Evolutionary conservation across 1,140 invertebrate species (phyloP).

Genomic region (Calosoma granatense): DNA sequence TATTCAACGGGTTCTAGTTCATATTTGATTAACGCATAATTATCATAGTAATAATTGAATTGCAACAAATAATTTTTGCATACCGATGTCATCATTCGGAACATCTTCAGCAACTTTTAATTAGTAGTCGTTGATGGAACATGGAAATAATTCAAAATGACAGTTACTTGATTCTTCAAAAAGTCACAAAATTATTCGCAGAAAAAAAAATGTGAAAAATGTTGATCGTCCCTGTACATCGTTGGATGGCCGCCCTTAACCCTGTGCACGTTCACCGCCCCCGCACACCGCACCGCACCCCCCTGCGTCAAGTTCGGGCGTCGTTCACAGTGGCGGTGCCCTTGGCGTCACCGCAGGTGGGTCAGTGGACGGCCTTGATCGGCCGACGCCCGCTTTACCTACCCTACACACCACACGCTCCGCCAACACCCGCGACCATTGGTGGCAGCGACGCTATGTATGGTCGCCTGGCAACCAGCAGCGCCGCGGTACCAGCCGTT

Average conservation of each 20-base stretch:
- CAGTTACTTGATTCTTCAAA: no score
- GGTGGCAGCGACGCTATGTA: not conserved
- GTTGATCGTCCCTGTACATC: not conserved
- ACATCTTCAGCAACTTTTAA: no score
- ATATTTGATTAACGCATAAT: no score
- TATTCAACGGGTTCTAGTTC: no score
- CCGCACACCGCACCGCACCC: not conserved
- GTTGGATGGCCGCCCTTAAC: conserved; percentile 10
- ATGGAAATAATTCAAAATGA: no score
- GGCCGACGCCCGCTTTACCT: conserved; percentile 7
- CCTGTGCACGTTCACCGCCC: not conserved
- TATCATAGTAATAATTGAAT: no score
- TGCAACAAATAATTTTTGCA: no score
- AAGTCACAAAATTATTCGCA: no score
- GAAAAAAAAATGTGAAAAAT: no score
- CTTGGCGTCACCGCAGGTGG: conserved; percentile 14
- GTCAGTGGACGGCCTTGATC: conserved; percentile 18
- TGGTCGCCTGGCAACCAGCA: not conserved
- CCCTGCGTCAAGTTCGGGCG: not conserved
- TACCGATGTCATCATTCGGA: no score
- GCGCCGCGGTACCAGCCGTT: not conserved
- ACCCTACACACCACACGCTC: conserved; percentile 11
- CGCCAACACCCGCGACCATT: not conserved
- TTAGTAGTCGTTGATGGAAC: no score
- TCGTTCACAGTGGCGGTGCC: conserved; percentile 7